Evolutionary conservation across 1,140 invertebrate genomes (phyloP), one percentile per base, ranked within the genome.

Genomic region (Calephelis virginiensis): DNA sequence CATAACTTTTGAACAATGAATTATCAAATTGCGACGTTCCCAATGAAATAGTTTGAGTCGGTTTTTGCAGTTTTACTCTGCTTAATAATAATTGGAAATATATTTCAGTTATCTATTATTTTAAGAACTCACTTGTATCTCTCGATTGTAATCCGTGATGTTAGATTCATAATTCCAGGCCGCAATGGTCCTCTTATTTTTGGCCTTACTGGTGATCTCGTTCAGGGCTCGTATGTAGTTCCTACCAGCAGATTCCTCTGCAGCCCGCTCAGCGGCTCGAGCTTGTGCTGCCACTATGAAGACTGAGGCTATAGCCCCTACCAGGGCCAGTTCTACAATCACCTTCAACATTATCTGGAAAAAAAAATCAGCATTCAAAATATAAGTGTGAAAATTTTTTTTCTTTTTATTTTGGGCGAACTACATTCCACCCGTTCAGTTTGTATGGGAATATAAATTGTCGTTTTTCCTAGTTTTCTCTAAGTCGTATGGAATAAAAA

Each of bases 81-180:
- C 28, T 28, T 28, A 28, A 28, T 28, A 4, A 28, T 28, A 4
- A 28, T 28, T 28, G 28, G 28, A 28, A 28, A 28, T 28, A 28
- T 28, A 28, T 28, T 28, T 28, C 2, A 17, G 17, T 17, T 3
- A 17, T 1, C 0, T 17, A 43, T 43, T 7, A 6, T 10, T 8
- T 60, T 7, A 37, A 65, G 37, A 56, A 38, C 68, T 84, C 75
- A 93, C 92, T 80, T 94, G 93, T 49, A 82, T 84, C 47, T 92
- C 90, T n/a, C 94, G 91, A 82, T 95, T 96, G 45, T 92, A 89
- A 45, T 93, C 91, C 0, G 95, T 96, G 12, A 97, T 92, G 81
- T 97, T 95, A 0, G 94, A 94, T 11, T 93, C 92, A 74, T 96
- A 97, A n/a, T 92, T 89, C 95, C 95, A 97, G 2, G 92, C 76